Evolutionary conservation across 1,140 invertebrate species (phyloP).

Genomic region (Drosophila repleta): DNA sequence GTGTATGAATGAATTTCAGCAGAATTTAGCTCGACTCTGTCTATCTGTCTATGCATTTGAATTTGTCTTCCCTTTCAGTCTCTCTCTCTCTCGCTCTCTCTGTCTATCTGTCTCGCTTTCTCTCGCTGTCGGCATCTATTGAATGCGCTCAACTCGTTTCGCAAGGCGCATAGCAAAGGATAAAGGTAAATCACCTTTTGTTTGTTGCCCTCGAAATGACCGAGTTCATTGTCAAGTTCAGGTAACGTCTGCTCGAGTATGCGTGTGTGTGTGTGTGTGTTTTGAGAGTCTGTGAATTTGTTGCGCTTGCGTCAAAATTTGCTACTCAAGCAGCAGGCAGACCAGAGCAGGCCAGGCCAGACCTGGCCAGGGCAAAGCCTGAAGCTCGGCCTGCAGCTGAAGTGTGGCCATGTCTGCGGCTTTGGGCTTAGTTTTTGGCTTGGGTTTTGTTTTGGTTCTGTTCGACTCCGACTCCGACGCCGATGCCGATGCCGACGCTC

Average conservation of each 20-base stretch:
- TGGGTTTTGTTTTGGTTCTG: constrained; percentile 20
- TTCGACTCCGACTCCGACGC: background rate
- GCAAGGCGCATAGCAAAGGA: constrained; percentile 47
- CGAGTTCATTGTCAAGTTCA: constrained; percentile 60
- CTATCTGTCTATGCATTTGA: constrained; percentile 11
- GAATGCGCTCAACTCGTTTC: constrained; percentile 41
- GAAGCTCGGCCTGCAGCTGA: constrained; percentile 49
- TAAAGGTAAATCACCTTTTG: constrained; percentile 60
- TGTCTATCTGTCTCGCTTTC: too few relatives aligned
- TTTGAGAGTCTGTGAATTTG: constrained; percentile 47
- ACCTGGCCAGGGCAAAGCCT: background rate
- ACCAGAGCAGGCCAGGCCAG: too few relatives aligned
- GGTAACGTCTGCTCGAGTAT: constrained; percentile 33
- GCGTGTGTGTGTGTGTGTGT: constrained; percentile 19
- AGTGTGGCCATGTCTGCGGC: constrained; percentile 60
- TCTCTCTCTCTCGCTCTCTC: constrained; percentile 7
- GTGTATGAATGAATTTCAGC: constrained; percentile 76
- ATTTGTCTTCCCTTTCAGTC: constrained; percentile 22
- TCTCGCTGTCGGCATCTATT: constrained; percentile 21
- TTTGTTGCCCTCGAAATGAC: constrained; percentile 54
- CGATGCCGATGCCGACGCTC: background rate
- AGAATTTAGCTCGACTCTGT: constrained; percentile 48
- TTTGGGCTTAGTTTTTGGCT: constrained; percentile 39
- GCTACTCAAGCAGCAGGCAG: constrained; percentile 35
- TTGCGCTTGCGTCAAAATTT: constrained; percentile 75